Percentiles rank a stretch among this genome's conserved stretches.
Conservation (phyloP, 2,888 invertebrate species). For the Epsilonema sp. region DNA sequence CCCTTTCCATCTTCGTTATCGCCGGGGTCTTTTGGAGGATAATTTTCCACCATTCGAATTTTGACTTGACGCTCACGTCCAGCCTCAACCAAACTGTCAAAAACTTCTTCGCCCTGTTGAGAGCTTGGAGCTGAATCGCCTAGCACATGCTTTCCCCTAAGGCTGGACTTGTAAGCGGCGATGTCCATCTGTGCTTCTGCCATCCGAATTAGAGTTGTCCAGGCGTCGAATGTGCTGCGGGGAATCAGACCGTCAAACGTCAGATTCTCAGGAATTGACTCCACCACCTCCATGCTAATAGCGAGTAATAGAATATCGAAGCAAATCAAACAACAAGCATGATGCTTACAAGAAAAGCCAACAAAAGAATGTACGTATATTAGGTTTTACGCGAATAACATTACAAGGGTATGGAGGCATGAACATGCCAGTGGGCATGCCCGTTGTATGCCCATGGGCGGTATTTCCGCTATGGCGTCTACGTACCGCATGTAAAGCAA, state of each 20-base stretch:
- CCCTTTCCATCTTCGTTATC: conserved; percentile 24
- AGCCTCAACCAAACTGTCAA: conserved; percentile 52
- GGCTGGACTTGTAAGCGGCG: conserved; percentile 79
- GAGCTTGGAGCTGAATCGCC: conserved; percentile 10
- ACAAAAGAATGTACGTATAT: no score
- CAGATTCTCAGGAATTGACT: conserved; percentile 75
- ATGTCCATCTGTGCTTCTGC: conserved; percentile 64
- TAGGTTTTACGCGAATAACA: no score
- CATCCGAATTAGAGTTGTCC: conserved; percentile 54
- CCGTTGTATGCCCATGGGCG: no score
- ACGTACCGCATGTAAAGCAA: no score
- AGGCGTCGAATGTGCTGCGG: conserved; percentile 50
- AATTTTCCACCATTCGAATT: conserved; percentile 25
- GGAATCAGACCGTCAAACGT: conserved; percentile 46
- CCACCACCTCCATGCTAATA: conserved; percentile 56
- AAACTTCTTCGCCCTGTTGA: conserved; percentile 61
- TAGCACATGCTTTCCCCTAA: conserved; percentile 57
- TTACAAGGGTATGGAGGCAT: no score
- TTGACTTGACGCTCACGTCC: conserved; percentile 42
- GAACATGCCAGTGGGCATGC: no score
- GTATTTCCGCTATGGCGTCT: no score
- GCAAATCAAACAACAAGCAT: no score
- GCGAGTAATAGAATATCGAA: no score
- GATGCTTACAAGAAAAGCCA: no score
- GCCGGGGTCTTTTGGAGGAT: conserved; percentile 24